Evolutionary conservation across 2,113 vertebrate genomes (phyloP).

Genomic region (Thunnus maccoyii): DNA sequence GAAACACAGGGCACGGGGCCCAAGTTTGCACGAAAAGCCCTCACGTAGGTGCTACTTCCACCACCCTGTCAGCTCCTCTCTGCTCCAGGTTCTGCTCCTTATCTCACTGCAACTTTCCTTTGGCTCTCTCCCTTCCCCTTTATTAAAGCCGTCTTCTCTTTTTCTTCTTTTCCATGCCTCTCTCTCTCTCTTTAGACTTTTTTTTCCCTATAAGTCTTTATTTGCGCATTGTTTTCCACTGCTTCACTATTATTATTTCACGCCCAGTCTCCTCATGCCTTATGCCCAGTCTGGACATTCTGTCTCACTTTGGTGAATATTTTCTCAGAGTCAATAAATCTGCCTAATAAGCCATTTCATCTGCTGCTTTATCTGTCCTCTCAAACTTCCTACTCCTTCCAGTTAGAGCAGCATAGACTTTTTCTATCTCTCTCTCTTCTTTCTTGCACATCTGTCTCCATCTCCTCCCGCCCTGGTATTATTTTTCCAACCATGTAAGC

Average conservation of each 20-base stretch:
- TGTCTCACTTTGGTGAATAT: conserved; percentile 2
- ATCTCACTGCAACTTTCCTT: conserved; percentile 36
- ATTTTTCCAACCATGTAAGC: conserved; percentile 81
- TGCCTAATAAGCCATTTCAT: neutral
- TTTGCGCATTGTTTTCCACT: conserved; percentile 5
- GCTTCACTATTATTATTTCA: conserved; percentile 28
- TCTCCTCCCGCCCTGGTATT: conserved; percentile 54
- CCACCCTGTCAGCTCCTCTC: conserved; percentile 34
- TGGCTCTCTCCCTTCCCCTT: conserved; percentile 2
- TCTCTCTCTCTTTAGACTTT: conserved; percentile 2
- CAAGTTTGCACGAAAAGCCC: conserved; percentile 63
- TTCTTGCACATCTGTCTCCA: conserved; percentile 59
- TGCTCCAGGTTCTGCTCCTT: conserved; percentile 32
- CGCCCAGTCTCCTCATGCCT: neutral
- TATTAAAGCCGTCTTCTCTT: conserved; percentile 2
- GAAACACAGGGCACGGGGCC: conserved; percentile 77
- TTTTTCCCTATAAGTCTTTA: conserved; percentile 14
- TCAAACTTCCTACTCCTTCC: conserved; percentile 1
- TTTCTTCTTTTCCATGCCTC: conserved; percentile 1
- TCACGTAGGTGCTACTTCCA: conserved; percentile 76
- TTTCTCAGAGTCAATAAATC: conserved; percentile 14
- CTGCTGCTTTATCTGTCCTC: neutral
- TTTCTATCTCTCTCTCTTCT: neutral
- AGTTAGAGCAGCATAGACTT: neutral
- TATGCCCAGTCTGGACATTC: neutral